These are phyloP conservation scores for Apamea anceps DNA, from an alignment of 2,888 invertebrate species.

Conservation along the genomic window DNA sequence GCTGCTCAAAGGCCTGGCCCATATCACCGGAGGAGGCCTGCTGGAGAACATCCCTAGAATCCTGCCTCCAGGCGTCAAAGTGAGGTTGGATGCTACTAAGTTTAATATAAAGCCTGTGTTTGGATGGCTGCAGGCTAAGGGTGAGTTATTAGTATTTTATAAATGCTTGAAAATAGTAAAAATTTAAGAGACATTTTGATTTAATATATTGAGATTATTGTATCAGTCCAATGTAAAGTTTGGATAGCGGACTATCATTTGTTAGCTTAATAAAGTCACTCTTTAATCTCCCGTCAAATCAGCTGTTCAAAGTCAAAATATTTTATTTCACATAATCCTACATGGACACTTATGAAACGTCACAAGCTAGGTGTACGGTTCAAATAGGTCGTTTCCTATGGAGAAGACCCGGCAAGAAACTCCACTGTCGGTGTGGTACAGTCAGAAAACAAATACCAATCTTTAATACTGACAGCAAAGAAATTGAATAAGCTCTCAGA, in stretches of 20 bases:
- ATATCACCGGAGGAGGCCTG: constrained; percentile 98
- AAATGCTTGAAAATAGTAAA: neutral
- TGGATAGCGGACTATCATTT: no score
- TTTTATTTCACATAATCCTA: no score
- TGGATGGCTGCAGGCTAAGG: constrained; percentile 95
- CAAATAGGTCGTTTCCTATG: no score
- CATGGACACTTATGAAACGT: no score
- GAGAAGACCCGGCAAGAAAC: no score
- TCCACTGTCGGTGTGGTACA: neutral
- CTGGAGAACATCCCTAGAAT: constrained; percentile 96
- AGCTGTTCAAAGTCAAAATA: no score
- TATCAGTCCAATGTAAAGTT: no score
- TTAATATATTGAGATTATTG: no score
- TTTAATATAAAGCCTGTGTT: constrained; percentile 95
- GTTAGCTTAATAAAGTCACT: neutral
- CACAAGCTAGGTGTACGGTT: no score
- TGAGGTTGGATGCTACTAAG: constrained; percentile 92
- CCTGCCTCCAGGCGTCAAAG: constrained; percentile 92
- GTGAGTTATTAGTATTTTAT: constrained; percentile 76
- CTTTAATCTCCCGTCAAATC: neutral
- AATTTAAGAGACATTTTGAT: no score
- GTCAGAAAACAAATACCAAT: neutral
- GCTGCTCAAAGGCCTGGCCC: constrained; percentile 96
- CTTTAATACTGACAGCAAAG: neutral
- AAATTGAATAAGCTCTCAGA: neutral